These are phyloP conservation scores for Amaurobius ferox DNA, from an alignment of 2,888 invertebrate genomes.

Conservation along the genomic window DNA sequence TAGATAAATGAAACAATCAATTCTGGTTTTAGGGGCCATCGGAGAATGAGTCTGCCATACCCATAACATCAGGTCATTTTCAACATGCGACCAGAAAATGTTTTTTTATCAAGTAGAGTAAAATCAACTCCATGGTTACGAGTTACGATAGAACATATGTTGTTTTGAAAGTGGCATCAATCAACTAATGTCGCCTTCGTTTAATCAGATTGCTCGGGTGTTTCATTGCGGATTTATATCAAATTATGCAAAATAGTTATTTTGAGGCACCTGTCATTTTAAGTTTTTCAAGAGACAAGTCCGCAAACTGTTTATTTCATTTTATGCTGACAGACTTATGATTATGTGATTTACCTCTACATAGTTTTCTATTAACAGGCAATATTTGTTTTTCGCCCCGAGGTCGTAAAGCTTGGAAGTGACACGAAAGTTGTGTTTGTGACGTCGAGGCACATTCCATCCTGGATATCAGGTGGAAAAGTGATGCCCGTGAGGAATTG, in stretches of 20 bases:
- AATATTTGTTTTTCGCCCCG: constrained; percentile 71
- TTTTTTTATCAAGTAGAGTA: no score
- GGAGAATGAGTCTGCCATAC: no score
- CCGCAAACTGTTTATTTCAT: not conserved
- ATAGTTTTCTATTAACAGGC: constrained; percentile 18
- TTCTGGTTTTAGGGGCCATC: no score
- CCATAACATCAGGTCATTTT: no score
- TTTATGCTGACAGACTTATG: not conserved
- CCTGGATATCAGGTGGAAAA: constrained; percentile 46
- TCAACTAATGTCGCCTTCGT: constrained; percentile 46
- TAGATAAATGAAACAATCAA: no score
- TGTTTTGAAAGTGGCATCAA: constrained; percentile 45
- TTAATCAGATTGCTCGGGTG: constrained; percentile 60
- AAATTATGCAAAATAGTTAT: constrained; percentile 32
- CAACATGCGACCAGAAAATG: no score
- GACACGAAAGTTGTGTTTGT: constrained; percentile 70
- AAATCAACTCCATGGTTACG: no score
- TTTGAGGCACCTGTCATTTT: not conserved
- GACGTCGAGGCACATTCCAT: constrained; percentile 69
- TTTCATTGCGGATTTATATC: constrained; percentile 42
- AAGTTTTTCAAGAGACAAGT: not conserved
- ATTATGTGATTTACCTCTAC: constrained; percentile 10
- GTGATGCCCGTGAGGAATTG: constrained; percentile 9
- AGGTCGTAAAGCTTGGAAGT: constrained; percentile 68
- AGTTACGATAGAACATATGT: no score